Conservation (phyloP, 1,140 invertebrate genomes). For the Calliphora vicina region DNA sequence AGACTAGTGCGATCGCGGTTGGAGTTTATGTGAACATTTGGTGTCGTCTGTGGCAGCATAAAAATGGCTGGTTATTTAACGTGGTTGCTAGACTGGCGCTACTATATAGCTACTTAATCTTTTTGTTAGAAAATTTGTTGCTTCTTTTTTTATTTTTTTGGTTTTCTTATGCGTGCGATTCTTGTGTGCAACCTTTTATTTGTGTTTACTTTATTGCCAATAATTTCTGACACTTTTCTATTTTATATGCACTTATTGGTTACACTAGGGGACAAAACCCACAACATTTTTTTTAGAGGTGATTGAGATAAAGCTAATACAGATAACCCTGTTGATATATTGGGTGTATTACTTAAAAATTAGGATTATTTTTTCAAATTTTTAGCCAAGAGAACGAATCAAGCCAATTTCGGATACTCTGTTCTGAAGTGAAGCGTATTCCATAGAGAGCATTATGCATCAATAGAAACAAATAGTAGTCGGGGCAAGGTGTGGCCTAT, state of each 20-base stretch:
- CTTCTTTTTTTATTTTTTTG: not conserved
- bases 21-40: constrained; percentile 5
- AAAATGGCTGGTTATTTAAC: not conserved
- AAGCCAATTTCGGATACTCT: no score
- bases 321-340: no score
- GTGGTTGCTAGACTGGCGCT: not conserved
- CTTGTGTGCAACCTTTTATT: not conserved
- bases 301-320: no score
- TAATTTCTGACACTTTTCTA: constrained; percentile 1
- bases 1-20: not conserved
- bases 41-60: not conserved
- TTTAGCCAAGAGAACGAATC: no score
- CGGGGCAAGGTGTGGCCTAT: no score
- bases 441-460: no score
- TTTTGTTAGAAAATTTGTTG: not conserved
- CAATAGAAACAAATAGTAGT: no score
- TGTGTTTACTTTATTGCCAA: not conserved
- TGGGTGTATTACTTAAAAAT: no score
- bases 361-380: no score
- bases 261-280: not conserved
- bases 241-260: not conserved
- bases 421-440: no score
- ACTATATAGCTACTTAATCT: not conserved
- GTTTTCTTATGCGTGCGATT: not conserved
- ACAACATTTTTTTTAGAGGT: no score